Evolutionary conservation across 1,140 invertebrate species (phyloP).

Genomic region (Diabrotica virgifera): DNA sequence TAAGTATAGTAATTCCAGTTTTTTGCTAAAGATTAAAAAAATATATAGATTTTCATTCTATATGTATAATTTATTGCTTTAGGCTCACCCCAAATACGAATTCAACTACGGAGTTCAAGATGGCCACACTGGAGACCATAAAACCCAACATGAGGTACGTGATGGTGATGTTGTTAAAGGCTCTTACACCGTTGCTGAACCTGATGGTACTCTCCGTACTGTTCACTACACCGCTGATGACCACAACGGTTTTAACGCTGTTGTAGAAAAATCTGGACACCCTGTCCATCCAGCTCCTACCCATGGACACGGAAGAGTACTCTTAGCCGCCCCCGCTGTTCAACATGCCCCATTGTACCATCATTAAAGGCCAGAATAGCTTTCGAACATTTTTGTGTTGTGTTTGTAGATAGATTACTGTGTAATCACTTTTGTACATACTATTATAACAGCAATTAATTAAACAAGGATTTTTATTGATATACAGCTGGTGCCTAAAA

Average conservation of each 20-base stretch:
- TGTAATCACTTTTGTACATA: too few species aligned
- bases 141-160: conserved; percentile 8
- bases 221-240: conserved; percentile 62
- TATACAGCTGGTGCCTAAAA: too few species aligned
- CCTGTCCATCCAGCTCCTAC: conserved; percentile 22
- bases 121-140: conserved; percentile 6
- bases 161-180: conserved; percentile 40
- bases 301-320: conserved; percentile 12
- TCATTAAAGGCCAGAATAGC: background rate
- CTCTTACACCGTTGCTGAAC: conserved; percentile 62
- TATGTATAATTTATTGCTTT: background rate
- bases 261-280: conserved; percentile 18
- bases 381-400: too few species aligned
- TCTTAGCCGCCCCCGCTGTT: conserved; percentile 19
- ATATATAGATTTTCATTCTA: background rate
- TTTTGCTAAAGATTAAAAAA: background rate
- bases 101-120: conserved; percentile 10
- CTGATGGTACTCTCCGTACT: conserved; percentile 59
- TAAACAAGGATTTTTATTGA: too few species aligned
- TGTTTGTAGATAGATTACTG: too few species aligned
- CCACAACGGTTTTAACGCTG: conserved; percentile 9
- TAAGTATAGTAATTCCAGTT: background rate
- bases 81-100: conserved; percentile 61
- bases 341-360: background rate
- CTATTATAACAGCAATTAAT: too few species aligned